Evolutionary conservation across 2,113 vertebrate genomes (phyloP).

Genomic region (Sylvicapra grimmia): DNA sequence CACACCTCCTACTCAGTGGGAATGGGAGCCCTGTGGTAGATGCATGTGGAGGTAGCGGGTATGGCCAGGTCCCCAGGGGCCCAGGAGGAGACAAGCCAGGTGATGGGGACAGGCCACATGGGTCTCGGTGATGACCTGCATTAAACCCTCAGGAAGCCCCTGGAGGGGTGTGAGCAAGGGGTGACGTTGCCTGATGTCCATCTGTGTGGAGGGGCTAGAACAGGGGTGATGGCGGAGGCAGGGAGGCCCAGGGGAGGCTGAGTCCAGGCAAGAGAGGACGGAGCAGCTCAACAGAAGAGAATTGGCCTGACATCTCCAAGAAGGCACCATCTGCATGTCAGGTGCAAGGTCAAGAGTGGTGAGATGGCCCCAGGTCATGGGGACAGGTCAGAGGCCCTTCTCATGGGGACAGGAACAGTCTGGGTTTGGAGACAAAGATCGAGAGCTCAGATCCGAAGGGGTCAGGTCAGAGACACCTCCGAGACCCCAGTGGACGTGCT

Average conservation of each 20-base stretch:
- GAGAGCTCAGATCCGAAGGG: not conserved
- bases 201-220: not conserved
- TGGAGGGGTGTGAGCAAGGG: not conserved
- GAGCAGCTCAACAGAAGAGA: not conserved
- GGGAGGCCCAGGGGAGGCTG: not conserved
- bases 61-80: not conserved
- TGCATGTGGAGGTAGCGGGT: fast-evolving
- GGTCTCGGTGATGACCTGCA: not conserved
- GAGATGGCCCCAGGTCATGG: not conserved
- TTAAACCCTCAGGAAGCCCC: not conserved
- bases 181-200: not conserved
- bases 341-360: not conserved
- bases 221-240: not conserved
- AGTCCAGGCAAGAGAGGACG: fast-evolving
- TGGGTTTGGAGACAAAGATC: not conserved
- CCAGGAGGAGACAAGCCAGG: not conserved
- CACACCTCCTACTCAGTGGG: not conserved
- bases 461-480: fast-evolving
- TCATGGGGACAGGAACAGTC: not conserved
- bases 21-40: not conserved
- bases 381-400: not conserved
- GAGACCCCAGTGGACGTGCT: fast-evolving
- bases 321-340: not conserved
- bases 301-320: fast-evolving
- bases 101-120: not conserved